phyloP scores from a whole-genome alignment of 2,888 invertebrate genomes.

The Polietes domitor region DNA sequence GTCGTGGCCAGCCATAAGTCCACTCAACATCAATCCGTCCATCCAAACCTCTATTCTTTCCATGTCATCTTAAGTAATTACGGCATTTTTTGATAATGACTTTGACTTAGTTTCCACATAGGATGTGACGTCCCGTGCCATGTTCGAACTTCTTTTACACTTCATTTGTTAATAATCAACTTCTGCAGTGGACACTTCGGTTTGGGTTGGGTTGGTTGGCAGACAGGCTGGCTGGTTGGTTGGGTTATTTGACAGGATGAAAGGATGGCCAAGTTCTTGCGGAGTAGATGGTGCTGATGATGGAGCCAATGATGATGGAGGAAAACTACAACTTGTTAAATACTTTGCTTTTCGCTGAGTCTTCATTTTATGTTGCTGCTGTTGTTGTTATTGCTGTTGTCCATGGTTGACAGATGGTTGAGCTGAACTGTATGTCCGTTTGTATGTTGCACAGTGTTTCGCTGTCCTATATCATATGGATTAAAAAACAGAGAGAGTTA shows the following conservation, averaged over 20 bases:
- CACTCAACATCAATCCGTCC: background rate
- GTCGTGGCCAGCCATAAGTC: background rate
- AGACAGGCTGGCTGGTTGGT: background rate
- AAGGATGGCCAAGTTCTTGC: conserved; percentile 5
- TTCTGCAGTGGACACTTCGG: conserved; percentile 21
- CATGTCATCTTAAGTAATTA: conserved; percentile 41
- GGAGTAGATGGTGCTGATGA: background rate
- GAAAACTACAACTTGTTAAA: conserved; percentile 33
- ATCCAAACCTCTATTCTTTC: conserved; percentile 1
- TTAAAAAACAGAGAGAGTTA: too few species aligned
- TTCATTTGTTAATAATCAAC: conserved; percentile 63
- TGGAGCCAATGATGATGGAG: background rate
- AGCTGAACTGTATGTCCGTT: background rate
- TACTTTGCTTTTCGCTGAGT: background rate
- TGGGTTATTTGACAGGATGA: background rate
- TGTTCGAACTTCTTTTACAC: conserved; percentile 58
- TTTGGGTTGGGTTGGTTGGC: background rate
- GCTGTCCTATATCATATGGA: too few species aligned
- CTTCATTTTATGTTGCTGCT: background rate
- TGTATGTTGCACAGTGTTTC: background rate
- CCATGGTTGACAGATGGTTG: conserved; percentile 26
- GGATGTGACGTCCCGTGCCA: conserved; percentile 28
- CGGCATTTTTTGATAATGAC: conserved; percentile 50
- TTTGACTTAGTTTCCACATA: conserved; percentile 51
- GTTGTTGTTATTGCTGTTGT: background rate